Evolutionary conservation across 2,888 invertebrate genomes (phyloP).

Genomic region (Pandemis heparana): DNA sequence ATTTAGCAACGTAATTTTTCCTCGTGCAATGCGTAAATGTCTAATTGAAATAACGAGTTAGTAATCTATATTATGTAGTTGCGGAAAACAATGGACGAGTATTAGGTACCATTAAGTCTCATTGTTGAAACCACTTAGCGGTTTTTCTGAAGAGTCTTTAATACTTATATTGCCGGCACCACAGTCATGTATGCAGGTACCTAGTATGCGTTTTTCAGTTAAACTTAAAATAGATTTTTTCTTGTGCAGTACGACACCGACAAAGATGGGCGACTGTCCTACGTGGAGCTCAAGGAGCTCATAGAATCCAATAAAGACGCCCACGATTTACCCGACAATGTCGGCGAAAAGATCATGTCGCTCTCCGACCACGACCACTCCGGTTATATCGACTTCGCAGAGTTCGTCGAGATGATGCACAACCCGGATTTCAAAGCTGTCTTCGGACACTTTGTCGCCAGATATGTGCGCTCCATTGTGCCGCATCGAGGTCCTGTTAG

Average conservation of each 20-base stretch:
- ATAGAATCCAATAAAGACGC: slow-evolving; percentile 87
- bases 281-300: slow-evolving; percentile 87
- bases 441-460: slow-evolving; percentile 87
- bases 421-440: slow-evolving; percentile 86
- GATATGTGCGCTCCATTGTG: slow-evolving; percentile 86
- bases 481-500: slow-evolving; percentile 83
- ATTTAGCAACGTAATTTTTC: no score
- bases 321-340: slow-evolving; percentile 89
- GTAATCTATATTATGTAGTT: no score
- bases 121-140: no score
- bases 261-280: slow-evolving; percentile 89
- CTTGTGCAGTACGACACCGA: slow-evolving; percentile 89
- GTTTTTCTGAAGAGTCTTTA: no score
- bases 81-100: no score
- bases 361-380: slow-evolving; percentile 87
- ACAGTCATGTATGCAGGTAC: no score
- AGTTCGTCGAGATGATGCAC: slow-evolving; percentile 90
- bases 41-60: no score
- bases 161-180: no score
- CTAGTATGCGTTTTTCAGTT: no score
- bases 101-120: no score
- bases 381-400: slow-evolving; percentile 89
- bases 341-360: slow-evolving; percentile 88
- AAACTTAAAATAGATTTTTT: neutral
- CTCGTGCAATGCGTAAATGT: no score